Percentiles rank a stretch among this genome's conserved stretches.
These are phyloP conservation scores for Perca flavescens DNA, from an alignment of 2,113 vertebrate species.

Conservation along the genomic window DNA sequence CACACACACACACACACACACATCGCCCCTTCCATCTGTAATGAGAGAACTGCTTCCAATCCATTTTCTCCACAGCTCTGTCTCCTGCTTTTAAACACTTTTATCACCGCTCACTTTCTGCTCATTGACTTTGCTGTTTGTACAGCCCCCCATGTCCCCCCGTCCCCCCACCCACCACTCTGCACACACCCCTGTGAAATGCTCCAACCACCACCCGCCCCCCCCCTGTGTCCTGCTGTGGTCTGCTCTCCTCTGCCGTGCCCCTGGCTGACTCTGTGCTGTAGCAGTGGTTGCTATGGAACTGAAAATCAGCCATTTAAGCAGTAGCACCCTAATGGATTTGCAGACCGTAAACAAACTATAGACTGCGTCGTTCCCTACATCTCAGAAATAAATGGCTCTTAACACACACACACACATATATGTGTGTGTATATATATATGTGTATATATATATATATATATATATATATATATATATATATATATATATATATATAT, in stretches of 20 bases:
- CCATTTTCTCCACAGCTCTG: conserved; percentile 17
- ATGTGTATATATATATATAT: too few species aligned
- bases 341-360: conserved; percentile 77
- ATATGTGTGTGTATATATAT: too few species aligned
- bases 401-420: background rate
- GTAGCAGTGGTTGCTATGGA: conserved; percentile 78
- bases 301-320: conserved; percentile 75
- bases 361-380: conserved; percentile 49
- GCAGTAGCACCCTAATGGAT: conserved; percentile 74
- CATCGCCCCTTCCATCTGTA: conserved; percentile 26
- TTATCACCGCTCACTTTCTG: conserved; percentile 21
- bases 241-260: conserved; percentile 45
- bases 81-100: conserved; percentile 11
- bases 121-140: conserved; percentile 25
- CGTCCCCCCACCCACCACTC: background rate
- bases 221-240: conserved; percentile 27
- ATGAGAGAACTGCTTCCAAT: conserved; percentile 32
- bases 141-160: too few species aligned
- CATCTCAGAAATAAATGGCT: conserved; percentile 57
- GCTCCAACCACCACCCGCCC: background rate
- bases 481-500: too few species aligned
- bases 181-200: conserved; percentile 6
- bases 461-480: too few species aligned
- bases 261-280: conserved; percentile 56
- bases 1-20: background rate